These are phyloP conservation scores for Oscheius myriophilus DNA, from an alignment of 2,888 invertebrate genomes.

Conservation along the genomic window DNA sequence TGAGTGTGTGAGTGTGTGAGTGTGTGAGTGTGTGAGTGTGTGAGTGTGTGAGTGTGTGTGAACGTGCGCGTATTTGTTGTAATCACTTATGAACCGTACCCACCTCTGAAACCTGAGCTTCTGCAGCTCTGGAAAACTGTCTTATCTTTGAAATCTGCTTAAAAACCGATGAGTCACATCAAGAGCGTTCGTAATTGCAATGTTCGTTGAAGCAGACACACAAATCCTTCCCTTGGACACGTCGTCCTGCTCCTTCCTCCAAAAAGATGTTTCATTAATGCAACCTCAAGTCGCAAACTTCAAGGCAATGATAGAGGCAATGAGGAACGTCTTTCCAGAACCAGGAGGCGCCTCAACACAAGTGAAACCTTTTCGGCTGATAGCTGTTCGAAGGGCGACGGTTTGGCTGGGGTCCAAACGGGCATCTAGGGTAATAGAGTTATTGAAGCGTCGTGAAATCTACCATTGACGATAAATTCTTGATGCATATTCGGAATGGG, in stretches of 20 bases:
- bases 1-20: too few species aligned
- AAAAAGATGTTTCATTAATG: neutral
- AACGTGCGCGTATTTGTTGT: too few species aligned
- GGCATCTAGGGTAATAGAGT: too few species aligned
- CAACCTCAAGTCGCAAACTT: conserved; percentile 3
- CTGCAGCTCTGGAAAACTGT: conserved; percentile 17
- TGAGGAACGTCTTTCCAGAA: conserved; percentile 24
- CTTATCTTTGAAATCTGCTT: neutral
- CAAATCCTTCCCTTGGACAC: conserved; percentile 5
- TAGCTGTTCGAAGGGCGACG: conserved; percentile 12
- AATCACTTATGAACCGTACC: neutral
- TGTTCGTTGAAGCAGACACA: conserved; percentile 20
- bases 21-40: too few species aligned
- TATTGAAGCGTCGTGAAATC: too few species aligned
- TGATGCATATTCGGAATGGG: neutral
- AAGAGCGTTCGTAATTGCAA: conserved; percentile 23
- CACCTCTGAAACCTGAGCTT: conserved; percentile 6
- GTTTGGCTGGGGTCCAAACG: conserved; percentile 10
- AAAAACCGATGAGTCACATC: conserved; percentile 8
- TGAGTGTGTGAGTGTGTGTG: too few species aligned
- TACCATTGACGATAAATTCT: neutral
- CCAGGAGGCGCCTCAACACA: conserved; percentile 26
- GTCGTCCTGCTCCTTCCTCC: neutral
- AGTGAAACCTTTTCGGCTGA: conserved; percentile 1
- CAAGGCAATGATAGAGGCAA: conserved; percentile 11